Conservation (phyloP, 2,797 vertebrate genomes). For the Pampus argenteus region DNA sequence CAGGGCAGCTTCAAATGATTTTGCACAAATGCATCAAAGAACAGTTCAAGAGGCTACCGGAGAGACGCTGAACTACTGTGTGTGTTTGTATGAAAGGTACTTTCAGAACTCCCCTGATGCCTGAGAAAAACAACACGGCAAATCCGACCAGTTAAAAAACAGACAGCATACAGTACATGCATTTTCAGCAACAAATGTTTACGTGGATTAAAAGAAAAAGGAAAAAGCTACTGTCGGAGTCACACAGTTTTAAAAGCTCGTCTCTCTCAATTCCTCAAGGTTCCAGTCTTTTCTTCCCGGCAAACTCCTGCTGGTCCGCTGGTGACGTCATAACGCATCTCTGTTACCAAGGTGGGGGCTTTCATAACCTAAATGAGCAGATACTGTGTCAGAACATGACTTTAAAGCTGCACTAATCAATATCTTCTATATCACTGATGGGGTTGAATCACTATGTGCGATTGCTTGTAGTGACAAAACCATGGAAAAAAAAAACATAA, state of each 20-base stretch:
- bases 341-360: constrained; percentile 75
- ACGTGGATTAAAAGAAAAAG: constrained; percentile 42
- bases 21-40: constrained; percentile 61
- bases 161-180: constrained; percentile 72
- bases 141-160: constrained; percentile 67
- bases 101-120: constrained; percentile 51
- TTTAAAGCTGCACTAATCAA: background rate
- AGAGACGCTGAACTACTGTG: constrained; percentile 55
- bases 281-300: constrained; percentile 54
- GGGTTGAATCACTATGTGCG: background rate
- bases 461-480: background rate
- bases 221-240: constrained; percentile 41
- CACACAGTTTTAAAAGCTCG: constrained; percentile 70
- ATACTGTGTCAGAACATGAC: background rate
- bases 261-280: constrained; percentile 72
- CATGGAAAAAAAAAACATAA: too few relatives aligned
- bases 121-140: constrained; percentile 65
- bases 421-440: background rate
- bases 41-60: constrained; percentile 38
- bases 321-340: constrained; percentile 81
- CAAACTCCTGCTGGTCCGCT: constrained; percentile 38
- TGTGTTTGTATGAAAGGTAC: constrained; percentile 47
- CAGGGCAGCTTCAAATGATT: constrained; percentile 34
- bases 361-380: constrained; percentile 72
- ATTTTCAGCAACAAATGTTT: constrained; percentile 61